Evolutionary conservation across 2,113 vertebrate genomes (phyloP), one percentile per base, ranked within the genome.

Genomic region (Sinocyclocheilus rhinocerous): DNA sequence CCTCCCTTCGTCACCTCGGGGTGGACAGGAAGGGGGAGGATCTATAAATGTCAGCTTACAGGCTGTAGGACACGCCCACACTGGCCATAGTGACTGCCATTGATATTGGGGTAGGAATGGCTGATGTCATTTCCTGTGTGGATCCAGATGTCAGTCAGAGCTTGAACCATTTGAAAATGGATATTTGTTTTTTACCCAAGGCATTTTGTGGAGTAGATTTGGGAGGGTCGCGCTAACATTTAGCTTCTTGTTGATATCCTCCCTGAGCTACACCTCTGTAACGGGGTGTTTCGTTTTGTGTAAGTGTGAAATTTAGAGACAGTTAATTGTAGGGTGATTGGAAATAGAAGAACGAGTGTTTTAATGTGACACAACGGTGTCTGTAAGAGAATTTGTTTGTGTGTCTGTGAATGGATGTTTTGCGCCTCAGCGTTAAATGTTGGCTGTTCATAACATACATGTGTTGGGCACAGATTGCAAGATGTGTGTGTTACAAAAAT

Each of bases 1-100:
- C 69, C 61, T 83, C 84, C 33, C 57, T 76, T 84, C 70, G 63
- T 89, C 92, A 93, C 93, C 95, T 94, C 91, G 93, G 50, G 61
- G 48, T 80, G 59, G 42, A 73, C 69, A n/a, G 69, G 72, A 83
- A 63, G 84, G 76, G 61, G 85, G 61, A 73, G 77, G 63, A 39
- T 42, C 77, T 48, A 52, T 24, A 22, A 10, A 11, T 45, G 42
- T 45, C 42, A 10, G 42, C 42, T 42, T 42, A 42, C 20, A 24
- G 24, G 73, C 79, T 33, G 72, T 61, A 84, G 59, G 61, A 89
- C 26, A 76, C 42, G 39, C 86, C 75, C 75, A 26, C 42, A 55
- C 39, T 24, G 86, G 57, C 76, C 48, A n/a, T 39, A 70, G 76
- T 84, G 50, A 73, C 85, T 67, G 84, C 59, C 81, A 26, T 86